phyloP scores from a whole-genome alignment of 2,888 invertebrate genomes.

The Tryphoninae sp. region DNA sequence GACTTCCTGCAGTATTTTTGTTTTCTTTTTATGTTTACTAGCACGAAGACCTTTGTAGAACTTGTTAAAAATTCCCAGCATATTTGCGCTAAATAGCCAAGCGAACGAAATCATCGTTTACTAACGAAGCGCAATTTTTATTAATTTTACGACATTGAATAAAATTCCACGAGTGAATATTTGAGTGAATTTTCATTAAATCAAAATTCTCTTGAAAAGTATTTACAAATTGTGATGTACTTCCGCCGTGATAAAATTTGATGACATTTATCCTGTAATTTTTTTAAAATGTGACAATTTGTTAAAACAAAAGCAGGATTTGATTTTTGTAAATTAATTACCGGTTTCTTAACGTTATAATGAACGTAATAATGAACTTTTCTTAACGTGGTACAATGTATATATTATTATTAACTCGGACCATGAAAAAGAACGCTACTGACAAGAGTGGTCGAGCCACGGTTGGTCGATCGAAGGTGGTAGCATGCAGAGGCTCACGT shows the following conservation, averaged over 20 bases:
- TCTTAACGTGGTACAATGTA: not conserved
- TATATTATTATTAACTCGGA: not conserved
- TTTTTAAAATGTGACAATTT: no score
- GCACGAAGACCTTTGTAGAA: no score
- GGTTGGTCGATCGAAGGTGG: slow-evolving; percentile 46
- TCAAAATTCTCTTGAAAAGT: no score
- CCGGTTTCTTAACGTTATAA: not conserved
- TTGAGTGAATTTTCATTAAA: no score
- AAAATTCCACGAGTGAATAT: no score
- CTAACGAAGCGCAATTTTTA: no score
- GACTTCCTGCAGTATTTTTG: slow-evolving; percentile 13
- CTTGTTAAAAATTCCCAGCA: not conserved
- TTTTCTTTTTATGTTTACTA: slow-evolving; percentile 10
- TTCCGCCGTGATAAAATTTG: no score
- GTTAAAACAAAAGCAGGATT: no score
- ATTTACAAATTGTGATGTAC: no score
- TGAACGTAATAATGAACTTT: not conserved
- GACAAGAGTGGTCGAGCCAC: not conserved
- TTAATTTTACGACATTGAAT: no score
- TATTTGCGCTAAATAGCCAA: not conserved
- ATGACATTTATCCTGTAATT: no score
- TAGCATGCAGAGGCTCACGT: slow-evolving; percentile 47
- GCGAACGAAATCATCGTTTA: no score
- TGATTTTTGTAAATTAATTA: not conserved
- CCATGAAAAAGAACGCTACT: not conserved